Evolutionary conservation across 2,113 vertebrate species (phyloP).

Genomic region (Sisor rabdophorus): DNA sequence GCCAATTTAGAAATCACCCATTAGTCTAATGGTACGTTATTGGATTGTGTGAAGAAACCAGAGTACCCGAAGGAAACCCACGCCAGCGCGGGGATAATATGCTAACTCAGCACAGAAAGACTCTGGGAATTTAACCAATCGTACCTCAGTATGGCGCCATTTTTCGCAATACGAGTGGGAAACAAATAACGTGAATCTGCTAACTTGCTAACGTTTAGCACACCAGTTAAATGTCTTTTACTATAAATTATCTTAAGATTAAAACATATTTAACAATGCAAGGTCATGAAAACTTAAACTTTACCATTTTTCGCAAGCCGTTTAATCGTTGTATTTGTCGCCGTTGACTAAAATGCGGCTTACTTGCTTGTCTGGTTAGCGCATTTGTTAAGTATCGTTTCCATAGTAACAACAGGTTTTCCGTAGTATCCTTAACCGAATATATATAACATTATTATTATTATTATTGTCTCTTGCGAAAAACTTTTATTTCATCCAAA

Average conservation of each 20-base stretch:
- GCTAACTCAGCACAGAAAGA: no score
- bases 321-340: neutral
- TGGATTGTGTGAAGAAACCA: no score
- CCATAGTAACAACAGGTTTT: slow-evolving; percentile 37
- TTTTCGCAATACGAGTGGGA: neutral
- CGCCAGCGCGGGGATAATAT: no score
- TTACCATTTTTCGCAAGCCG: slow-evolving; percentile 1
- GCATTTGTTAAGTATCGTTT: slow-evolving; percentile 19
- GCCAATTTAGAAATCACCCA: no score
- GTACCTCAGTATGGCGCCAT: neutral
- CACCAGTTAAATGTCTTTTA: neutral
- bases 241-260: neutral
- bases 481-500: neutral
- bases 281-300: neutral
- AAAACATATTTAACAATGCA: neutral
- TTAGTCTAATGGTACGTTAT: no score
- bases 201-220: neutral
- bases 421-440: neutral
- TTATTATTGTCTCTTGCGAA: neutral
- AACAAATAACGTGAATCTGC: neutral
- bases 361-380: neutral
- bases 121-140: no score
- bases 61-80: no score
- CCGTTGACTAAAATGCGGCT: neutral
- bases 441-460: neutral